Evolutionary conservation across 2,113 vertebrate genomes (phyloP), one percentile per base, ranked within the genome.

Genomic region (Cricetomys ansorgei): DNA sequence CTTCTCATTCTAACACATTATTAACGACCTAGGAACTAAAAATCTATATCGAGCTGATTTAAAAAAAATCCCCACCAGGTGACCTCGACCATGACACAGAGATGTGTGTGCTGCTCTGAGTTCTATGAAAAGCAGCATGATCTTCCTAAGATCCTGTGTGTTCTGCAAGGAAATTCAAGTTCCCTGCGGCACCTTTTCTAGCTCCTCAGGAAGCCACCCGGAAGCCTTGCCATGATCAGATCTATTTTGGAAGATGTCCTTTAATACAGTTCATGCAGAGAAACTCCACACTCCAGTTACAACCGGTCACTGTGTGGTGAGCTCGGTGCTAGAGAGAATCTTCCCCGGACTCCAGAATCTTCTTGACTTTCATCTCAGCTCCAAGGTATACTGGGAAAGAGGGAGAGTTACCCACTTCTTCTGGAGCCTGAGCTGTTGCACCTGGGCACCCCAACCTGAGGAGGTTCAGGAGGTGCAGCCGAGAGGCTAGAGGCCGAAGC

Each of bases 341-440:
- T 10, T 13, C 23, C 57, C 1, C 11, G 55, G 15, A 12, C 9
- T 37, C 53, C 65, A 57, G 64, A 85, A 57, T 9, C 12, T 27
- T 50, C 77, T 64, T 77, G 50, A 79, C 37, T 3, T 11, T 29
- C 48, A 23, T 45, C 13, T 6, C 0, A 4, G 59, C 40, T 57
- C 19, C 27, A 21, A 67, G 31, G 5, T n/a, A 27, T 12, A 15
- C 29, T 0, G 0, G 19, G 59, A 25, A 43, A 72, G 31, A 92
- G 53, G 27, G 45, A 48, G 4, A 9, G 48, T 4, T 23, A 0
- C 1, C 23, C 0, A 11, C 34, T 37, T 45, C 37, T 13, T 25
- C 10, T 15, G 0, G 15, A 13, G 31, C 10, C 37, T 4, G n/a
- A 59, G 50, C 19, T 50, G 34, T 43, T 0, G 21, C 45, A 37